Base-by-base conservation (phyloP, 2,797 vertebrate genomes). In the Taenioides sp. region DNA sequence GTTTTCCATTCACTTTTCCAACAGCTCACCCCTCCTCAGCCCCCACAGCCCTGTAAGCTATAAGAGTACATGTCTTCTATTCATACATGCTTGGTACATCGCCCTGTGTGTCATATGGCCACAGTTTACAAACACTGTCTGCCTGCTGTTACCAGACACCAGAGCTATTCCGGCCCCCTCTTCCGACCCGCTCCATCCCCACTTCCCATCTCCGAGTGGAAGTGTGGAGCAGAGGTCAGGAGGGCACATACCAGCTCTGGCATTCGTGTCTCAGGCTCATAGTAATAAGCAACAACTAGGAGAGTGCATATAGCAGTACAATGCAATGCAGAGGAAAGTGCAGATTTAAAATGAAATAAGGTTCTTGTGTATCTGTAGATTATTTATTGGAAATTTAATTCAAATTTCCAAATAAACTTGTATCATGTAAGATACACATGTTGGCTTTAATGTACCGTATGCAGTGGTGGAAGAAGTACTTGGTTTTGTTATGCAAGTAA, bases 211-310 rank as follows among this genome's bases (percentile, higher is more conserved):
- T 90, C 81, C 82, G 78, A 89, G 91, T 91, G 89, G 88, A 92
- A 89, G 90, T 92, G 88, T 89, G 87, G 85, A 90, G 84, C 85
- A 86, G 88, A 90, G 92, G 94, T 94, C 91, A 94, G 64, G 74
- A 63, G 92, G 92, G 92, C 90, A 89, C 88, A 94, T 94, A 94
- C 94, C 92, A 89, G 80, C 86, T 88, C 88, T 88, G 85, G 91
- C 90, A 91, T 92, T 89, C 87, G 4, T 87, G 88, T 87, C 87
- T 61, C 77, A 70, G 89, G 89, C 90, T 91, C 86, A 90, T 86
- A 87, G 82, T 90, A 87, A 82, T 90, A 82, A 87, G 74, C 71
- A 80, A 71, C 68, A 80, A 70, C 84, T 67, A 81, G 78, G 80
- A 58, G 71, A 80, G 81, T 88, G 71, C 78, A 71, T 68, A 65